Base-by-base conservation (phyloP, 2,797 vertebrate species). In the Nasua narica region DNA sequence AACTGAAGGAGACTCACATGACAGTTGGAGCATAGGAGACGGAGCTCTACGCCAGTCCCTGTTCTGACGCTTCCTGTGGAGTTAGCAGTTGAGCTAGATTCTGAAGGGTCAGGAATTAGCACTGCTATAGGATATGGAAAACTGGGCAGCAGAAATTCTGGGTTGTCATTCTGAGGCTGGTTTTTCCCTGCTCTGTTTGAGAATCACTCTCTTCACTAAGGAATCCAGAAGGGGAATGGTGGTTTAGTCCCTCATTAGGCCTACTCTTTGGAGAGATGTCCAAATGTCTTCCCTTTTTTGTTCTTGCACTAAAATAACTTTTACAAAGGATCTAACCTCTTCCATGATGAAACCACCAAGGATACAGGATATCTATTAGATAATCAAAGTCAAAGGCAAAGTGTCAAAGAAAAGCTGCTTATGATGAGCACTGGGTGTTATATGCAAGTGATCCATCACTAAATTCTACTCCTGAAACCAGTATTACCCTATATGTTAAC, bases 301-400 rank as follows among this genome's bases (percentile, higher is more conserved):
- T 96, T 78, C 10, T 83, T 91, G 9, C 5, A 72, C 37, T 87
- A 77, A 89, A 92, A 95, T 70, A 82, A 29, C 19, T 92, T 85
- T 85, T 58, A 40, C 60, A 67, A 62, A 43, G 16, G 1, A 67
- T 52, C 67, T 90, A 65, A 87, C 18, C 21, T 96, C 50, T 96
- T 84, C 37, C 70, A 32, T 92, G n/a, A 86, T 85, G 85, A 87
- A 91, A 89, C 13, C 15, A 88, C 43, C 23, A 84, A 35, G 48
- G 56, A 32, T 92, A 67, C 9, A 92, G 43, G 54, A 82, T 82
- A 91, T 94, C 37, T 65, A 21, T 46, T 85, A 84, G 23, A 69
- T 50, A 95, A 67, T 74, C 70, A 97, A 52, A 90, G 91, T 83
- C 70, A 96, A 96, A 96, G 40, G 58, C 56, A 90, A 35, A 37